A percentile compares a stretch with the other conserved stretches of the same genome.
These are phyloP conservation scores for Panthera tigris DNA, from an alignment of 2,113 vertebrate species.

Conservation along the genomic window DNA sequence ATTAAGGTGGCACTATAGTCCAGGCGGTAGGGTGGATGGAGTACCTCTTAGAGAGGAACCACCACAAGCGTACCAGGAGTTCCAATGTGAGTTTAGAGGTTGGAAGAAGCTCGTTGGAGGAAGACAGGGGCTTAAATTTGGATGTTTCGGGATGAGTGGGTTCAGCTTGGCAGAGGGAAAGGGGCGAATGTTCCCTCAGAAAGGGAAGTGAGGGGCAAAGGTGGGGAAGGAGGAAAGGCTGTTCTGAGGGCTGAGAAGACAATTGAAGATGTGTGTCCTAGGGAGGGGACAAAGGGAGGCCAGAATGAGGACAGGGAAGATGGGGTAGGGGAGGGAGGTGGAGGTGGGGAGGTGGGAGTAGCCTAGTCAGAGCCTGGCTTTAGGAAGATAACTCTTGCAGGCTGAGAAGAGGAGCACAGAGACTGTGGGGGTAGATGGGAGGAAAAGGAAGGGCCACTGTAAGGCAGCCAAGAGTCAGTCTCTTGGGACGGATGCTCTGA, in stretches of 20 bases:
- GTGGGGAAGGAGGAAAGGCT: background rate
- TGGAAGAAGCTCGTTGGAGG: background rate
- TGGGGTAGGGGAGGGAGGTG: background rate
- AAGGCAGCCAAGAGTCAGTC: background rate
- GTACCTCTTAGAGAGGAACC: background rate
- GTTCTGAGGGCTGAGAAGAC: background rate
- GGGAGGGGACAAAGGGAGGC: background rate
- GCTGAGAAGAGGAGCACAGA: background rate
- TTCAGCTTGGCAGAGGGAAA: background rate
- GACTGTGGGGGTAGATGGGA: background rate
- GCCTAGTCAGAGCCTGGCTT: background rate
- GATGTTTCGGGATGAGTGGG: background rate
- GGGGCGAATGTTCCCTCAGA: background rate
- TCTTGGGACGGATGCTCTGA: background rate
- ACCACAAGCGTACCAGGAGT: background rate
- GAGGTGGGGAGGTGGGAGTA: background rate
- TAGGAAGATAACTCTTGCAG: background rate
- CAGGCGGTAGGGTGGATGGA: background rate
- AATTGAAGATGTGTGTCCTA: background rate
- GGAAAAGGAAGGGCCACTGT: constrained; percentile 2
- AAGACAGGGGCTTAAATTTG: background rate
- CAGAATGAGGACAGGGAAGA: background rate
- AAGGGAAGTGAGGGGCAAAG: background rate
- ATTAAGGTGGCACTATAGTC: background rate
- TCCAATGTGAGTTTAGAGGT: background rate